Base-by-base conservation (phyloP, 2,797 vertebrate species). In the Sternotherus odoratus region DNA sequence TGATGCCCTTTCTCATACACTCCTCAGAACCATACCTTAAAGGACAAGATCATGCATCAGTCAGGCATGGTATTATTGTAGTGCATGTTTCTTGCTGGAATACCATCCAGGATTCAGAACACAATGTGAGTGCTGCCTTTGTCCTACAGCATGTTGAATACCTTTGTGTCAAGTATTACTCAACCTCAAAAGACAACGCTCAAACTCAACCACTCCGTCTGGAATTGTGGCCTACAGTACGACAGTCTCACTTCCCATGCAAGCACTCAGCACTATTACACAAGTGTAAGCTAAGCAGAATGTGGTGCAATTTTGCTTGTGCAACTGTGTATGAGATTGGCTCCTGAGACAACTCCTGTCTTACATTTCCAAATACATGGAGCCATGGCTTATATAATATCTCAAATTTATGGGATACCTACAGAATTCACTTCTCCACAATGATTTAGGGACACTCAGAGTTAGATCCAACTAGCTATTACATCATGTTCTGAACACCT, bases 111-210 rank as follows among this genome's bases (percentile, higher is more conserved):
- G 63, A 92, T 87, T n/a, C 54, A 90, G 83, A 87, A 66, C 51
- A 84, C 2, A 57, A 74, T 72, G 77, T 46, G 83, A 87, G 83
- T 24, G 49, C 48, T 57, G 46, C 51, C 66, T 84, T 94, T 93
- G 17, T 93, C 89, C 83, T 82, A 23, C 53, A 2, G 8, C 0
- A 0, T 0, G 0, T 49, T 85, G 86, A 89, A 85, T 86, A 21
- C 12, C 36, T 87, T 49, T 30, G n/a, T 91, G 89, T 91, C 88
- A 93, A 96, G 94, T 80, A 94, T 89, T 90, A 77, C 94, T 97
- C 86, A 75, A 75, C 74, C 88, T 82, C 50, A 28, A 77, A 77
- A 86, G 48, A 79, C 83, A 95, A 81, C 0, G 0, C 82, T 89
- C 49, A 91, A 48, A 48, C 46, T 48, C 46, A 48, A 48, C 9